Conservation (phyloP, 2,888 invertebrate genomes). For the Oscheius sp. region DNA sequence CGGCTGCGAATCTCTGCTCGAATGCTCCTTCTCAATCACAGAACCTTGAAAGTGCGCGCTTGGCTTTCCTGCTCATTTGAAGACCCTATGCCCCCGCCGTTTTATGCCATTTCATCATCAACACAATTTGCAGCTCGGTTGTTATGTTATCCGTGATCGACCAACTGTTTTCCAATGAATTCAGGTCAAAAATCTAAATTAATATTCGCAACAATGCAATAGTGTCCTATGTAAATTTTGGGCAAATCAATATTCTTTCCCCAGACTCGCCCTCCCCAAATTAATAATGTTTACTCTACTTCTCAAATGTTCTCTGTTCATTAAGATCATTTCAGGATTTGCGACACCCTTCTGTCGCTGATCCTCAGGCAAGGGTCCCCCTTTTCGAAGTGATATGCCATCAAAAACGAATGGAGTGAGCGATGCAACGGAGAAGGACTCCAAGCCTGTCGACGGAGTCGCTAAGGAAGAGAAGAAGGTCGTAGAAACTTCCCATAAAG, state of each 20-base stretch:
- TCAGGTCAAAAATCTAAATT: too few relatives aligned
- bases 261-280: background rate
- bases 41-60: too few relatives aligned
- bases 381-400: slow-evolving; percentile 28
- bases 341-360: slow-evolving; percentile 12
- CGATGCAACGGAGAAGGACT: slow-evolving; percentile 6
- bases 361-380: slow-evolving; percentile 37
- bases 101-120: too few relatives aligned
- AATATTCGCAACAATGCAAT: too few relatives aligned
- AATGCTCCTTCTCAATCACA: too few relatives aligned
- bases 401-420: slow-evolving; percentile 9
- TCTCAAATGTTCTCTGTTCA: background rate
- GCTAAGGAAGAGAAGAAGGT: slow-evolving; percentile 28
- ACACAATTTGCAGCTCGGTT: too few relatives aligned
- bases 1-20: too few relatives aligned
- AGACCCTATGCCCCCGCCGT: too few relatives aligned
- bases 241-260: background rate
- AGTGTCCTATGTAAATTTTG: background rate
- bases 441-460: slow-evolving; percentile 16
- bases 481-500: slow-evolving; percentile 24
- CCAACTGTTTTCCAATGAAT: too few relatives aligned
- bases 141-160: too few relatives aligned
- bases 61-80: too few relatives aligned
- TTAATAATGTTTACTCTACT: background rate
- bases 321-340: slow-evolving; percentile 18